Conservation (phyloP, 2,113 vertebrate species). For the Rhinoderma darwinii region DNA sequence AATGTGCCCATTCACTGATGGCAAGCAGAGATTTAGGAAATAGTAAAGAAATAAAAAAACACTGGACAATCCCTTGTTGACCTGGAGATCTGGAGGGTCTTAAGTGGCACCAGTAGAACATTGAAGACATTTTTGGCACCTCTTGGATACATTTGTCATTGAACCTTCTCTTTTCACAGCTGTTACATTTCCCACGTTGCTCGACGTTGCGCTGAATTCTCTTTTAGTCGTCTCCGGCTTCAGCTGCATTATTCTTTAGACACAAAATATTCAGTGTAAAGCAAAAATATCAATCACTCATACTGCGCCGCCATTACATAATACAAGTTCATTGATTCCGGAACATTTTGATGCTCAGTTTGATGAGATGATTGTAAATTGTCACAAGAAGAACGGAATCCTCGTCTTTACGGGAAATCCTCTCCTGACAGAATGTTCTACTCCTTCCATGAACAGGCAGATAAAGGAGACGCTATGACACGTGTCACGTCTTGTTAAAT, state of each 20-base stretch:
- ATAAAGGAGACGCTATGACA: neutral
- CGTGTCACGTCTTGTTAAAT: neutral
- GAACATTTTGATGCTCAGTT: constrained; percentile 21
- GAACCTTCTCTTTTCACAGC: no score
- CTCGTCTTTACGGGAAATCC: neutral
- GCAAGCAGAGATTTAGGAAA: neutral
- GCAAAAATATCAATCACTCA: constrained; percentile 10
- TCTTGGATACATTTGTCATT: neutral
- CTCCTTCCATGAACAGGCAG: neutral
- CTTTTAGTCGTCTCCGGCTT: neutral
- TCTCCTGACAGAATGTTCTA: neutral
- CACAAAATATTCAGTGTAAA: constrained; percentile 10
- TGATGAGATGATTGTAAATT: constrained; percentile 44
- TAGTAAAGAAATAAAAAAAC: no score
- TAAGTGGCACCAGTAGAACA: neutral
- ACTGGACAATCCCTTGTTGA: neutral
- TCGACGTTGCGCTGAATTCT: neutral
- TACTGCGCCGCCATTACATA: constrained; percentile 1
- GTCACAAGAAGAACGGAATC: neutral
- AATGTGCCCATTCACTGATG: neutral
- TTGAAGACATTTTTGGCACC: no score
- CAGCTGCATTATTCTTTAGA: neutral
- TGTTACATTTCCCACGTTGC: neutral
- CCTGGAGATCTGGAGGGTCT: no score
- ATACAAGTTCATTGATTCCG: constrained; percentile 29